Percentiles rank a stretch among this genome's conserved stretches.
Conservation (phyloP, 2,888 invertebrate species). For the Orthosia cruda region DNA sequence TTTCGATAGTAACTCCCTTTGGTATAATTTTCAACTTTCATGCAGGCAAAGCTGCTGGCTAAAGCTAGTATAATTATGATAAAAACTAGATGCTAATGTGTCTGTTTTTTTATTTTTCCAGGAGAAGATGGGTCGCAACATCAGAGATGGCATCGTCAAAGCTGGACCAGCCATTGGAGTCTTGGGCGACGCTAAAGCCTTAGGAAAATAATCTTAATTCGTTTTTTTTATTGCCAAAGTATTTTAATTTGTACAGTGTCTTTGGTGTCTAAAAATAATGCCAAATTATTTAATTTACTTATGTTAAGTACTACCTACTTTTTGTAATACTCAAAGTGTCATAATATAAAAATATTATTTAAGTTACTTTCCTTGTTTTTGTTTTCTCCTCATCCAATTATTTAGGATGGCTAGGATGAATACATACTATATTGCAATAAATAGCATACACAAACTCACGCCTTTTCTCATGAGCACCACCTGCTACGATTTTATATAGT, state of each 20-base stretch:
- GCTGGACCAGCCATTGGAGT: conserved; percentile 1
- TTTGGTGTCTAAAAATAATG: not conserved
- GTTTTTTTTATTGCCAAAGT: not conserved
- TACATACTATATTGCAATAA: too few species aligned
- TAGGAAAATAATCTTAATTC: not conserved
- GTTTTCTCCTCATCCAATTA: not conserved
- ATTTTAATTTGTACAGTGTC: not conserved
- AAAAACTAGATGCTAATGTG: not conserved
- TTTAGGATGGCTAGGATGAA: too few species aligned
- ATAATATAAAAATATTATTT: not conserved
- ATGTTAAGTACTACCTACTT: not conserved
- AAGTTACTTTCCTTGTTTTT: not conserved
- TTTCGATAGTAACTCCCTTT: too few species aligned
- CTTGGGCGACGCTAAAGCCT: conserved; percentile 1
- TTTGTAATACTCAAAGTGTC: not conserved
- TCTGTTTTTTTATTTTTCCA: not conserved
- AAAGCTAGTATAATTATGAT: not conserved
- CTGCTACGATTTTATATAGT: too few species aligned
- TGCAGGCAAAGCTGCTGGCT: too few species aligned
- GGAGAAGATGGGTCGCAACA: not conserved
- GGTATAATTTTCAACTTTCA: too few species aligned
- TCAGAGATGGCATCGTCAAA: not conserved
- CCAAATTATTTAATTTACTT: conserved; percentile 6
- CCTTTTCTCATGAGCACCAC: too few species aligned
- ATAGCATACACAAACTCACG: too few species aligned